Evolutionary conservation across 1,140 invertebrate genomes (phyloP).

Genomic region (Leptestheria dahalacensis): DNA sequence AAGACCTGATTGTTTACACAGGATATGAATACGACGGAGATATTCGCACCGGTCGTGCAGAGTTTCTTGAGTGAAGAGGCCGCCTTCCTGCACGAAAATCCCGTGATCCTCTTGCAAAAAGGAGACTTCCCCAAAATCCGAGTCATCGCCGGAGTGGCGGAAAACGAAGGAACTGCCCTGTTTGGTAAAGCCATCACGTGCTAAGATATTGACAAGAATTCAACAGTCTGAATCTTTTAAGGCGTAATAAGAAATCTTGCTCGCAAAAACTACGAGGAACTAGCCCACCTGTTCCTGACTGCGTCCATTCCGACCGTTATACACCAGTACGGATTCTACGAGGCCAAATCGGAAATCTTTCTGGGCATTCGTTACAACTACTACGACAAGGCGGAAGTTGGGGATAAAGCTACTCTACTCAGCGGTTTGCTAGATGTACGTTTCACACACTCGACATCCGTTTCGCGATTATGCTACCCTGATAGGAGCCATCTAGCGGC

Average conservation of each 20-base stretch:
- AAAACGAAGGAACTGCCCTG: slow-evolving; percentile 33
- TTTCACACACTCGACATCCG: not conserved
- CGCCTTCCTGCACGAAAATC: slow-evolving; percentile 36
- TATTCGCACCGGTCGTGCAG: slow-evolving; percentile 40
- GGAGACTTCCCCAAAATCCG: slow-evolving; percentile 32
- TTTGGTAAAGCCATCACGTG: not conserved
- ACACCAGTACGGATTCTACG: slow-evolving; percentile 26
- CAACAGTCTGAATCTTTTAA: too few relatives aligned
- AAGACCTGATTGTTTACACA: too few relatives aligned
- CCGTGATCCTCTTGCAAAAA: slow-evolving; percentile 29
- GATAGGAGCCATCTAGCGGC: not conserved
- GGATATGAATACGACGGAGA: slow-evolving; percentile 36
- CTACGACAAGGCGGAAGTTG: slow-evolving; percentile 27
- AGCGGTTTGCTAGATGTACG: slow-evolving; percentile 22
- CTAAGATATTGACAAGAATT: too few relatives aligned
- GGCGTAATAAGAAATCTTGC: slow-evolving; percentile 28
- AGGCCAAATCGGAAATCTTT: slow-evolving; percentile 22
- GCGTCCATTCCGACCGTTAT: slow-evolving; percentile 33
- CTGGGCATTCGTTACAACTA: slow-evolving; percentile 37
- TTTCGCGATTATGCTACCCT: not conserved
- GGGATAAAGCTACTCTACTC: slow-evolving; percentile 23
- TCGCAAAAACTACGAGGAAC: slow-evolving; percentile 31
- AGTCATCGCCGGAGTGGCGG: slow-evolving; percentile 40
- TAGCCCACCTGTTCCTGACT: slow-evolving; percentile 33
- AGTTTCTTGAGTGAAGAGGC: slow-evolving; percentile 33